A percentile compares a stretch with the other conserved stretches of the same genome.
phyloP scores from a whole-genome alignment of 2,113 vertebrate genomes.

The Coptodon bakossiorum region DNA sequence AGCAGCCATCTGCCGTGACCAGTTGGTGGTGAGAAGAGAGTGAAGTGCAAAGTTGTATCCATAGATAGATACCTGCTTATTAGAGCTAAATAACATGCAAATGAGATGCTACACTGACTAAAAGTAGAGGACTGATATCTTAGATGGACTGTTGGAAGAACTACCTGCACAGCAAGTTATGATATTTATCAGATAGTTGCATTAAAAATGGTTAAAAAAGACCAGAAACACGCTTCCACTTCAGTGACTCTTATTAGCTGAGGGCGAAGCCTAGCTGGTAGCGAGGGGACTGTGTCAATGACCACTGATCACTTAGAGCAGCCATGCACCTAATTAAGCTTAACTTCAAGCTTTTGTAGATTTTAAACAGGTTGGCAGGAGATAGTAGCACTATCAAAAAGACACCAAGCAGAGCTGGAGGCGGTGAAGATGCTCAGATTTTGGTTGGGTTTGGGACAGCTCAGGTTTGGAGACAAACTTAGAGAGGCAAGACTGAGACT shows the following conservation, averaged over 20 bases:
- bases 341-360: accelerated
- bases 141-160: not conserved
- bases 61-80: not conserved
- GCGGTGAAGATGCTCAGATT: accelerated
- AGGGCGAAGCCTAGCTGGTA: not conserved
- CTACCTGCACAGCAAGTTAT: not conserved
- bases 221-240: not conserved
- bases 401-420: not conserved
- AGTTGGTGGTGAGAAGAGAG: not conserved
- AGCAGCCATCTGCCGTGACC: too few relatives aligned
- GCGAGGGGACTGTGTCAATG: not conserved
- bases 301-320: not conserved
- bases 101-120: not conserved
- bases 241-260: not conserved
- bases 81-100: not conserved
- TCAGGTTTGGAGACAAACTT: not conserved
- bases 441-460: not conserved
- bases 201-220: not conserved
- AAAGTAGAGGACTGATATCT: not conserved
- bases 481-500: not conserved
- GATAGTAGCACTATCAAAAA: not conserved
- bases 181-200: not conserved
- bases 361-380: not conserved
- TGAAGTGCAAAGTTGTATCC: not conserved
- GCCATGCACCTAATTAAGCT: not conserved